Evolutionary conservation across 2,113 vertebrate species (phyloP).

Genomic region (Sceloporus undulatus): DNA sequence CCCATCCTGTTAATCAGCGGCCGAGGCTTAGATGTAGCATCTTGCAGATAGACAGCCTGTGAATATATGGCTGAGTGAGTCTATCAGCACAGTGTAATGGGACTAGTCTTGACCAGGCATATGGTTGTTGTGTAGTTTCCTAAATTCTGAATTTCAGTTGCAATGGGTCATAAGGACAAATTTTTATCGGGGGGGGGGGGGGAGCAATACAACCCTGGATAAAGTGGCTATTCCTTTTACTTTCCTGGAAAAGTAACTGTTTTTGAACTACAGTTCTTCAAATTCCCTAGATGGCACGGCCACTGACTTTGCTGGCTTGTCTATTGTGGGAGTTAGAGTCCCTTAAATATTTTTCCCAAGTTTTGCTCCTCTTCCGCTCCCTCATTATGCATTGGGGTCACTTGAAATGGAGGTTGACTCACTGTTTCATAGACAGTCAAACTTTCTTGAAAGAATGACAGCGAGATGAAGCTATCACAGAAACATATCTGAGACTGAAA

Average conservation of each 20-base stretch:
- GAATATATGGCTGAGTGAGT: not conserved
- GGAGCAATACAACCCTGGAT: not conserved
- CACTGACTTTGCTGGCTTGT: too few relatives aligned
- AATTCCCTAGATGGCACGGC: too few relatives aligned
- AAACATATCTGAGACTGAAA: constrained; percentile 34
- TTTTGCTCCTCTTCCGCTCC: not conserved
- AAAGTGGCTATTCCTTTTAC: not conserved
- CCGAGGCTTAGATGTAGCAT: not conserved
- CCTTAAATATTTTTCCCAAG: too few relatives aligned
- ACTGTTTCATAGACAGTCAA: constrained; percentile 36
- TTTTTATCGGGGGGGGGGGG: too few relatives aligned
- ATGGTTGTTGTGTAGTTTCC: not conserved
- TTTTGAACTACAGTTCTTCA: too few relatives aligned
- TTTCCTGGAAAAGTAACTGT: too few relatives aligned
- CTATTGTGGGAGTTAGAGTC: too few relatives aligned
- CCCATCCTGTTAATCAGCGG: not conserved
- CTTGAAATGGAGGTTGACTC: not conserved
- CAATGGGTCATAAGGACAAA: not conserved
- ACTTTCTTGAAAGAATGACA: constrained; percentile 18
- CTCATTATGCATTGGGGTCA: not conserved
- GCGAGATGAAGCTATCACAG: constrained; percentile 26
- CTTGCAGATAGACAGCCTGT: not conserved
- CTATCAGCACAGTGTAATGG: not conserved
- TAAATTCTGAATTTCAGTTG: not conserved
- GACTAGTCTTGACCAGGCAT: not conserved